Evolutionary conservation across 1,140 invertebrate species (phyloP).

Genomic region (Aphaenogaster floridana): DNA sequence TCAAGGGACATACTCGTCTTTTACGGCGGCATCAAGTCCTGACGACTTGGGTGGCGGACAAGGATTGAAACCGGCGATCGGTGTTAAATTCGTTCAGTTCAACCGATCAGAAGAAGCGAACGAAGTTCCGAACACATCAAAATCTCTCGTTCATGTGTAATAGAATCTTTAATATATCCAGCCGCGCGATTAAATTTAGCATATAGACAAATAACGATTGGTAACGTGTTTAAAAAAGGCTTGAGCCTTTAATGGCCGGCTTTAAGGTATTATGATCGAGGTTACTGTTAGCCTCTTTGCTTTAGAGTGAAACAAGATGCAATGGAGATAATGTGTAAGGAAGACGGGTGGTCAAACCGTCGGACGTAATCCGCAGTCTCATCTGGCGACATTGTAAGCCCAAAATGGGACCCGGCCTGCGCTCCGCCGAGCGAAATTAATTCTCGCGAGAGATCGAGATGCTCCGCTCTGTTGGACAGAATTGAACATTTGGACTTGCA

Average conservation of each 20-base stretch:
- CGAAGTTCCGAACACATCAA: background rate
- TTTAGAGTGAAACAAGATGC: slow-evolving; percentile 59
- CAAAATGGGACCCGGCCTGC: slow-evolving; percentile 29
- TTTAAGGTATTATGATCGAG: slow-evolving; percentile 54
- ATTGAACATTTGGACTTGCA: slow-evolving; percentile 30
- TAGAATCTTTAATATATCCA: slow-evolving; percentile 43
- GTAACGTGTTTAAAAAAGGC: slow-evolving; percentile 7
- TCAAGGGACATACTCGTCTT: slow-evolving; percentile 40
- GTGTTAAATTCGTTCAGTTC: slow-evolving; percentile 42
- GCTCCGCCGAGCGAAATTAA: slow-evolving; percentile 50
- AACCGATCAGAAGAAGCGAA: background rate
- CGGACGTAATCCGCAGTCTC: slow-evolving; percentile 57
- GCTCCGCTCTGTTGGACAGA: slow-evolving; percentile 1
- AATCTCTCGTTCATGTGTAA: slow-evolving; percentile 27
- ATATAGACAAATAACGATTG: slow-evolving; percentile 44
- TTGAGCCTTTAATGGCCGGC: slow-evolving; percentile 40
- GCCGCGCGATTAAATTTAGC: slow-evolving; percentile 9
- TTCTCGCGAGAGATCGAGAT: slow-evolving; percentile 58
- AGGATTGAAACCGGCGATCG: background rate
- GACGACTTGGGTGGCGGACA: slow-evolving; percentile 53
- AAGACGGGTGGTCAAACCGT: slow-evolving; percentile 60
- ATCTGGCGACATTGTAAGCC: slow-evolving; percentile 58
- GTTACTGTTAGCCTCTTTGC: slow-evolving; percentile 51
- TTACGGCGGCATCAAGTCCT: slow-evolving; percentile 12
- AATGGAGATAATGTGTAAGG: slow-evolving; percentile 51